Evolutionary conservation across 2,888 invertebrate genomes (phyloP).

Genomic region (Lymantria dispar): DNA sequence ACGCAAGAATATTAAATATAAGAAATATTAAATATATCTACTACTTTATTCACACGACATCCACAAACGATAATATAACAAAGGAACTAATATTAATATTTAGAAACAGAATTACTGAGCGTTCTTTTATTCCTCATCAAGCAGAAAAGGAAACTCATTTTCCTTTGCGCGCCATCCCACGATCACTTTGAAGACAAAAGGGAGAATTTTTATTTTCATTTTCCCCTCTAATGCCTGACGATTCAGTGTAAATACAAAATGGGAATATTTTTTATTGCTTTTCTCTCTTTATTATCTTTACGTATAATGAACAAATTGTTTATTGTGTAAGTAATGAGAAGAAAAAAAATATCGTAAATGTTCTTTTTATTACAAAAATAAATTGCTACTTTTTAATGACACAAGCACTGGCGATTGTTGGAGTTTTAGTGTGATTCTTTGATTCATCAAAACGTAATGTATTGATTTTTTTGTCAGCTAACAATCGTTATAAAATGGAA

Average conservation of each 20-base stretch:
- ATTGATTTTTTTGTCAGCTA: no score
- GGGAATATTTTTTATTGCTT: constrained; percentile 1
- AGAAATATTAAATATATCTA: neutral
- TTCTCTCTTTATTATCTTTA: neutral
- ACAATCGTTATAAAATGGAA: no score
- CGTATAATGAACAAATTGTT: neutral
- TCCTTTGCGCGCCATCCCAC: constrained; percentile 33
- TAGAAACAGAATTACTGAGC: constrained; percentile 1
- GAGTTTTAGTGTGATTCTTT: no score
- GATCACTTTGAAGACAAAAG: constrained; percentile 43
- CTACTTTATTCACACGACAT: neutral
- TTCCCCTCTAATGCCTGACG: constrained; percentile 13
- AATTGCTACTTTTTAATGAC: no score
- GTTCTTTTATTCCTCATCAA: constrained; percentile 32
- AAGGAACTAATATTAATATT: constrained; percentile 4
- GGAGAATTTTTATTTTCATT: constrained; percentile 34
- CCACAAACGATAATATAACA: constrained; percentile 1
- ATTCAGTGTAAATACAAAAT: constrained; percentile 1
- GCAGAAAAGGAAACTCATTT: constrained; percentile 46
- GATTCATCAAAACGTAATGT: no score
- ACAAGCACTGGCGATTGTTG: no score
- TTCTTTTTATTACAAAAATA: neutral
- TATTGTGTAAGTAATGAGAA: neutral
- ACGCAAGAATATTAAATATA: no score
- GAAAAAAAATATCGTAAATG: neutral